Base-by-base conservation (phyloP, 2,113 vertebrate species). In the Sisor rabdophorus region DNA sequence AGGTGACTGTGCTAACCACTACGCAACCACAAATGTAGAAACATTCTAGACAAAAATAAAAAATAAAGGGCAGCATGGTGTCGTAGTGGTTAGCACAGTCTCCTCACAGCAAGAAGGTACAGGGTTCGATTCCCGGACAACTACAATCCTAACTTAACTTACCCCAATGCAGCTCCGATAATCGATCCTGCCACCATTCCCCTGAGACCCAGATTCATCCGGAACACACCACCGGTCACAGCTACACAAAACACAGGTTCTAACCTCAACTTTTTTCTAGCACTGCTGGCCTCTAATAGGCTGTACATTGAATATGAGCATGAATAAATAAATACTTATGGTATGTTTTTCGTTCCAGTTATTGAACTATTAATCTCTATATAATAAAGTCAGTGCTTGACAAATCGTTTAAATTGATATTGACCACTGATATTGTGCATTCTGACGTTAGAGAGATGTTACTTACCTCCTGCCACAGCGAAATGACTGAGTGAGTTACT, bases 401-500 rank as follows among this genome's bases (percentile, higher is more conserved):
- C 17, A 32, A 3, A 36, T n/a, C n/a, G n/a, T n/a, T n/a, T n/a
- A 63, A 64, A 11, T 15, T 6, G 0, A 1, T 2, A 16, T n/a
- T 36, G 26, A 50, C 13, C 24, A 52, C 17, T 4, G 24, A 13
- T 8, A 26, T 24, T 52, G 40, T 60, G n/a, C 17, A 53, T 20
- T 36, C 36, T 11, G 19, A 22, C 28, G 1, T 36, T 16, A 59
- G 6, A 19, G 12, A 53, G 9, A 24, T 47, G 76, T 15, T 67
- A 81, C 93, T 93, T 87, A 97, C 96, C 96, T 90, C 96, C 96
- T 32, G 95, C 94, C 20, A 89, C 87, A 26, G 86, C 89, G 24
- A 91, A 96, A 53, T 97, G 88, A 63, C 92, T 83, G 50, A 95
- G 3, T 61, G 87, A 52, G 47, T 87, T 88, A 86, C 92, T 92